These are phyloP conservation scores for Psilopsiagon aymara DNA, from an alignment of 2,113 vertebrate genomes.

Conservation along the genomic window DNA sequence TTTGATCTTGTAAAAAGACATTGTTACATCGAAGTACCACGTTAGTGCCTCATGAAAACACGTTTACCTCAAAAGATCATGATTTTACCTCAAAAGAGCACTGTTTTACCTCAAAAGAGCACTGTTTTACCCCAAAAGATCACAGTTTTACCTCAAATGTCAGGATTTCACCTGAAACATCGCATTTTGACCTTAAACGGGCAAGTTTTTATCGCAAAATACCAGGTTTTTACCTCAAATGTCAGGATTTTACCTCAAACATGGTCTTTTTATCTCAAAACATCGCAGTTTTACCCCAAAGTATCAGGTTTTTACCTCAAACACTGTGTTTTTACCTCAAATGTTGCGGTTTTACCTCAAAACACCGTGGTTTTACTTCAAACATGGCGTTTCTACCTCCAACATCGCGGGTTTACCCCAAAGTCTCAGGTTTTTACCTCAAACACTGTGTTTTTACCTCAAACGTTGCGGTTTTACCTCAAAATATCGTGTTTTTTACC, in stretches of 20 bases:
- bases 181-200: fast-evolving
- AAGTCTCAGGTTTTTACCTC: neutral
- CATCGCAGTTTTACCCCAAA: neutral
- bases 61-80: neutral
- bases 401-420: neutral
- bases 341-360: neutral
- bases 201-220: too few relatives aligned
- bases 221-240: neutral
- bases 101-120: neutral
- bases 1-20: neutral
- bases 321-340: neutral
- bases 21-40: fast-evolving
- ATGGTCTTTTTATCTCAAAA: neutral
- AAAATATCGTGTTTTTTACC: neutral
- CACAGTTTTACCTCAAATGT: too few relatives aligned
- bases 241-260: neutral
- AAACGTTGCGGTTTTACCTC: too few relatives aligned
- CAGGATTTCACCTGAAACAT: neutral
- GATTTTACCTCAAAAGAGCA: neutral
- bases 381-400: neutral
- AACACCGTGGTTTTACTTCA: neutral
- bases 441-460: fast-evolving
- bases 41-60: neutral
- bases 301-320: neutral
- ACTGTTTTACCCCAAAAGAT: neutral